Evolutionary conservation across 2,888 invertebrate species (phyloP), one percentile per base, ranked within the genome.

Genomic region (Blastobasis adustella): DNA sequence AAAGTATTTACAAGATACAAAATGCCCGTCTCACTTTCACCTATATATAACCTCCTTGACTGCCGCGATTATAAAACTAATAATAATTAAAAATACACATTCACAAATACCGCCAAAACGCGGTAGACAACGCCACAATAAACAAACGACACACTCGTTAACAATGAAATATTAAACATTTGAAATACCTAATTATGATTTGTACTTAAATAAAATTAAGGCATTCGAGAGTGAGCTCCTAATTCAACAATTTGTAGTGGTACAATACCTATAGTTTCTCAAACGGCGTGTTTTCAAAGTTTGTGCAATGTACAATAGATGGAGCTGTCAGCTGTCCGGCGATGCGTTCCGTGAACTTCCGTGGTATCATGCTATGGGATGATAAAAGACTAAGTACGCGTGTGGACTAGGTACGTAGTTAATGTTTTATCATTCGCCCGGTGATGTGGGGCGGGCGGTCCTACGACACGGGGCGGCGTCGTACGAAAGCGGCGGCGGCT

Each of bases 401-500:
- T 23, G 23, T 23, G 23, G 23, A 23, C 23, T 23, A 23, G 23
- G 23, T 23, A 23, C 23, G 23, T 23, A 23, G 23, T 23, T 23
- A 23, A 23, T 23, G 23, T 23, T 23, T 23, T 23, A 23, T 23
- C 23, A 23, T 23, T 23, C 23, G 23, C 23, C 23, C 3, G 3
- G 23, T 23, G 23, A 2, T 2, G 3, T 23, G 23, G 23, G 39
- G 41, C 45, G 43, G 37, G 49, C 45, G 42, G 40, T 62, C 69
- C 76, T 82, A 82, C 23, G 78, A 70, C 44, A 71, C 57, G 37
- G 76, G 71, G 6, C 87, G 83, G 52, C 80, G 74, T 37, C 87
- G 78, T 41, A 88, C 87, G 70, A 84, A 88, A 5, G 87, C 87
- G 67, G 83, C 87, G 4, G 85, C 87, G 1, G 82, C 77, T 0